Conservation (phyloP, 1,140 invertebrate species). For the Drosophila gunungcola region DNA sequence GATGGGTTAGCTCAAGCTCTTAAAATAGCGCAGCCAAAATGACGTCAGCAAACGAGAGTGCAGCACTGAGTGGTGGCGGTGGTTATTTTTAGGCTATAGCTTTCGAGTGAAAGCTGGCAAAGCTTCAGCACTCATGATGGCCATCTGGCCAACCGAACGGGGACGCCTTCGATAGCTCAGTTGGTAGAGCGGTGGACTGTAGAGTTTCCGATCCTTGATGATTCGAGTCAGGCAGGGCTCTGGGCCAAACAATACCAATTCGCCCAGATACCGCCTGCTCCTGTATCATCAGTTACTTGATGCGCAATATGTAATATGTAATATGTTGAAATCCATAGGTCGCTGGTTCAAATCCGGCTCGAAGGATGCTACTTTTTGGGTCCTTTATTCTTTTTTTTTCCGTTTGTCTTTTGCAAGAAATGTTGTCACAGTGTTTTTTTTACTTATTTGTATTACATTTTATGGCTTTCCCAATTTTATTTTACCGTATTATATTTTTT, state of each 20-base stretch:
- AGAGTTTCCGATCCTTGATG: conserved; percentile 85
- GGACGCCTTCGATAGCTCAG: conserved; percentile 91
- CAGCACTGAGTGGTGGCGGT: conserved; percentile 2
- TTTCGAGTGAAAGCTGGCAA: conserved; percentile 73
- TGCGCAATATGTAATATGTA: conserved; percentile 33
- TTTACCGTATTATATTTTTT: not conserved
- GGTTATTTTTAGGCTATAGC: conserved; percentile 61
- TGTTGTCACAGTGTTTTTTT: too few species aligned
- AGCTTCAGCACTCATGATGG: conserved; percentile 29
- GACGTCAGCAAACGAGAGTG: conserved; percentile 31
- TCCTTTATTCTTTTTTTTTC: conserved; percentile 6
- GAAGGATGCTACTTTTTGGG: conserved; percentile 85
- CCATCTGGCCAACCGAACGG: conserved; percentile 22
- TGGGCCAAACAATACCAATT: conserved; percentile 49
- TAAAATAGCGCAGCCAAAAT: conserved; percentile 56
- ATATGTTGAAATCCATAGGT: conserved; percentile 88
- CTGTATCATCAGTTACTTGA: conserved; percentile 48
- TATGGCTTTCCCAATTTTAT: too few species aligned
- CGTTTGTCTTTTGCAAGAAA: conserved; percentile 87
- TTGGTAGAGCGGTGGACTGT: conserved; percentile 96
- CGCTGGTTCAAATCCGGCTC: conserved; percentile 90
- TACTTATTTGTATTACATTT: too few species aligned
- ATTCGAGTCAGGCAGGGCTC: conserved; percentile 56
- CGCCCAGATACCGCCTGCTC: conserved; percentile 59
- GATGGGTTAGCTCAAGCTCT: conserved; percentile 28